Percentiles rank a stretch among this genome's conserved stretches.
phyloP scores from a whole-genome alignment of 2,797 vertebrate genomes.

The Staurois parvus region DNA sequence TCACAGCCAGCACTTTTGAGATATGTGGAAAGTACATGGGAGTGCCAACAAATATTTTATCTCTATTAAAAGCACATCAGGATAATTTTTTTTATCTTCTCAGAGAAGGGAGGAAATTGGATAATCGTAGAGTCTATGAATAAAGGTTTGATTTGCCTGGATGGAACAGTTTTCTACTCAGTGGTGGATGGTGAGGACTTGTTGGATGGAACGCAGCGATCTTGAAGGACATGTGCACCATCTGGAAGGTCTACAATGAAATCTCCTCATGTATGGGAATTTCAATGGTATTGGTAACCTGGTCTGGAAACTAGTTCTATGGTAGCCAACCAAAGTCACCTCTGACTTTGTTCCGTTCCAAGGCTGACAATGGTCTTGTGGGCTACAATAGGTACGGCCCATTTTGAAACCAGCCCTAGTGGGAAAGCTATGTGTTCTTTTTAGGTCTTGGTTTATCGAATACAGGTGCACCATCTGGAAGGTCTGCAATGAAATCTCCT shows the following conservation, averaged over 20 bases:
- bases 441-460: neutral
- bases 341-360: no score
- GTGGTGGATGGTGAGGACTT: neutral
- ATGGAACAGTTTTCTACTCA: neutral
- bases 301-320: neutral
- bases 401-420: no score
- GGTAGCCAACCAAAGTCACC: neutral
- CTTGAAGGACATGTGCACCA: neutral
- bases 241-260: no score
- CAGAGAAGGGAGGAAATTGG: neutral
- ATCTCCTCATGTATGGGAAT: no score
- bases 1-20: slow-evolving; percentile 1
- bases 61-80: neutral
- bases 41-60: slow-evolving; percentile 17
- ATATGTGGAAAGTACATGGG: neutral
- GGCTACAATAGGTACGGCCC: neutral
- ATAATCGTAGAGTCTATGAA: no score
- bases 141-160: neutral
- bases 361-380: neutral
- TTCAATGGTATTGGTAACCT: neutral
- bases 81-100: neutral
- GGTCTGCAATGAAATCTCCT: no score
- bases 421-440: no score
- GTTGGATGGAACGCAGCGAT: neutral
- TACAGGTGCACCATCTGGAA: no score